Evolutionary conservation across 2,113 vertebrate genomes (phyloP), one percentile per base, ranked within the genome.

Genomic region (Tragelaphus scriptus): DNA sequence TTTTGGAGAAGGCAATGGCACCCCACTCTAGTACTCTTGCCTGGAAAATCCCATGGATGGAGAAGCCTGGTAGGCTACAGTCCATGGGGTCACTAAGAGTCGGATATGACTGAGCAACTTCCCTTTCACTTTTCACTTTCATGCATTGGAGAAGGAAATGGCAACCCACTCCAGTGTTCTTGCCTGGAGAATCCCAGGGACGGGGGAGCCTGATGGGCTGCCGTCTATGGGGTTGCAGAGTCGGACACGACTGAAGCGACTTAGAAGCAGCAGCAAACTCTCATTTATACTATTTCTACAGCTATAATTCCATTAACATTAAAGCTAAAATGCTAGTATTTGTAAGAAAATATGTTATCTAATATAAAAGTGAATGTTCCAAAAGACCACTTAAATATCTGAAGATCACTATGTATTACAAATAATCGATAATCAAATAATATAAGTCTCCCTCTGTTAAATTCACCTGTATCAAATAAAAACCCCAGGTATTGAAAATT

Each of bases 351-450:
- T 71, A 58, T n/a, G 32, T 58, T 53, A 36, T 82, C 26, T 63
- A 95, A 95, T 30, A 15, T 82, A 95, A 49, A 28, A 94, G 65
- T 47, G 92, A 55, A 94, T 84, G 51, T 85, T 94, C n/a, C 12
- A 86, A 71, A 91, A 93, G 79, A 85, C 79, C 96, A 86, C 28
- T 90, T 92, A 84, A 91, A 96, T 49, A 97, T 88, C 63, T 96
- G 30, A 96, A 16, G 88, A 95, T 68, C 90, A 93, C n/a, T 88
- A 2, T 88, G 11, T 53, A 88, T 82, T 90, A 68, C 1, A 92
- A 87, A 0, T 79, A 89, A 92, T 93, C 49, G 96, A 85, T 56
- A 97, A 65, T 51, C 44, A 80, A 81, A 85, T 15, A 84, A 47
- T 71, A 71, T n/a, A 71, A 40, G 19, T 71, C 19, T 71, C 19